Percentiles rank a stretch among this genome's conserved stretches.
Evolutionary conservation across 1,140 invertebrate species (phyloP).

Genomic region (Drosophila suzukii): DNA sequence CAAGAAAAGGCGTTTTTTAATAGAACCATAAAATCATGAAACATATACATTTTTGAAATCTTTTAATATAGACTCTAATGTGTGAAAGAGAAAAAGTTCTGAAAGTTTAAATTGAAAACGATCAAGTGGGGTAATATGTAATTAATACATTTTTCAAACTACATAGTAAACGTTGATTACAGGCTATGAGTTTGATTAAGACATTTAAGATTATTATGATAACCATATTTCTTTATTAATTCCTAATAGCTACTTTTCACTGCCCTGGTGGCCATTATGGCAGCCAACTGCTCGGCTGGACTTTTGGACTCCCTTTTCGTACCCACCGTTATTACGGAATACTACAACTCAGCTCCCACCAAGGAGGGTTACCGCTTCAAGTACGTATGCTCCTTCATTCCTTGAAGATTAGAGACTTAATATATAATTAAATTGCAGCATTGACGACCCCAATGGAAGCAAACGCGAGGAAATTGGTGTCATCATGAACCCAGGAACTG

Average conservation of each 20-base stretch:
- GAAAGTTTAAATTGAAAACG: no score
- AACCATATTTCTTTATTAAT: not conserved
- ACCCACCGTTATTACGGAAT: slow-evolving; percentile 49
- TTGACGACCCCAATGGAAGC: slow-evolving; percentile 72
- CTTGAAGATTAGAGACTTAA: not conserved
- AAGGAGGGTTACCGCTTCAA: slow-evolving; percentile 73
- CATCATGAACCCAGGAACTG: slow-evolving; percentile 76
- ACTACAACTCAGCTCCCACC: slow-evolving; percentile 49
- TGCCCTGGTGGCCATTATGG: slow-evolving; percentile 62
- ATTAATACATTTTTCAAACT: no score
- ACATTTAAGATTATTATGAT: no score
- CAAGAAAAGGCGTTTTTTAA: no score
- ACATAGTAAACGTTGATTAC: no score
- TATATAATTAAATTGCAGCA: slow-evolving; percentile 28
- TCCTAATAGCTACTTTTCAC: slow-evolving; percentile 56
- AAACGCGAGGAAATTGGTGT: slow-evolving; percentile 78
- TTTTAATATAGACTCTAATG: no score
- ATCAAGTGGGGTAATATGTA: no score
- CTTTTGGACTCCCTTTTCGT: slow-evolving; percentile 51
- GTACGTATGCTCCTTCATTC: slow-evolving; percentile 29
- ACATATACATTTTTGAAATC: no score
- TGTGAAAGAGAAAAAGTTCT: no score
- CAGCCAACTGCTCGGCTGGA: slow-evolving; percentile 60
- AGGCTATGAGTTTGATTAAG: no score
- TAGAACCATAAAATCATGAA: no score